A percentile compares a stretch with the other conserved stretches of the same genome.
Conservation (phyloP, 2,797 vertebrate genomes). For the Propithecus deckenii region DNA sequence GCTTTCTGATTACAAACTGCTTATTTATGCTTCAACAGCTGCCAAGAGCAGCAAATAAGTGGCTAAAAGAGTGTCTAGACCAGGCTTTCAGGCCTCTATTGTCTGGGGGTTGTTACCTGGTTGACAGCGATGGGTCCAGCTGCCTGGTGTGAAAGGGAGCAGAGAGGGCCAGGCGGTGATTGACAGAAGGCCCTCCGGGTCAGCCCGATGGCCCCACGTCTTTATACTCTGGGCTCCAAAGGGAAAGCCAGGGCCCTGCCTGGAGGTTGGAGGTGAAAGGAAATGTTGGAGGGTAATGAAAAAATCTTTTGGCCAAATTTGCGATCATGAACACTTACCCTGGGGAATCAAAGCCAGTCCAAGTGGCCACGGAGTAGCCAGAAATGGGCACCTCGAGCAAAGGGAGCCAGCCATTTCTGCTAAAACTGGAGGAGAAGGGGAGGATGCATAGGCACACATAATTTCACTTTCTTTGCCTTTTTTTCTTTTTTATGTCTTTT, state of each 20-base stretch:
- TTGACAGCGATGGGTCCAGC: slow-evolving; percentile 92
- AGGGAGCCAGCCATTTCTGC: neutral
- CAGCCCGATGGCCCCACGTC: slow-evolving; percentile 88
- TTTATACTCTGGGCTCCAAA: slow-evolving; percentile 86
- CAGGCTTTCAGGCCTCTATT: slow-evolving; percentile 92
- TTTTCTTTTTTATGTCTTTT: neutral
- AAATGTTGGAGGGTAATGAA: slow-evolving; percentile 88
- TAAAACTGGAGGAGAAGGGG: neutral
- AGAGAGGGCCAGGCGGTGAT: slow-evolving; percentile 87
- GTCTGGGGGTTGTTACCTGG: slow-evolving; percentile 92
- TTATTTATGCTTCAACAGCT: slow-evolving; percentile 94
- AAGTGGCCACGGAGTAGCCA: slow-evolving; percentile 57
- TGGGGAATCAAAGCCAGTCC: slow-evolving; percentile 80
- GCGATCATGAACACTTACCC: slow-evolving; percentile 86
- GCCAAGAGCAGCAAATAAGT: slow-evolving; percentile 93
- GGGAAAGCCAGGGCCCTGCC: slow-evolving; percentile 87
- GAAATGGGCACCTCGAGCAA: neutral
- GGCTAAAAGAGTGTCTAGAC: slow-evolving; percentile 94
- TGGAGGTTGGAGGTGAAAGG: slow-evolving; percentile 90
- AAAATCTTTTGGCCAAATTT: slow-evolving; percentile 88
- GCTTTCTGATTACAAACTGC: slow-evolving; percentile 94
- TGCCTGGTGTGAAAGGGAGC: slow-evolving; percentile 90
- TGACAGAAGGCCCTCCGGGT: slow-evolving; percentile 90
- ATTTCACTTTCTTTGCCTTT: neutral
- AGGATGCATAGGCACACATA: neutral